Base-by-base conservation (phyloP, 2,888 invertebrate species). In the Drosophila koepferae region DNA sequence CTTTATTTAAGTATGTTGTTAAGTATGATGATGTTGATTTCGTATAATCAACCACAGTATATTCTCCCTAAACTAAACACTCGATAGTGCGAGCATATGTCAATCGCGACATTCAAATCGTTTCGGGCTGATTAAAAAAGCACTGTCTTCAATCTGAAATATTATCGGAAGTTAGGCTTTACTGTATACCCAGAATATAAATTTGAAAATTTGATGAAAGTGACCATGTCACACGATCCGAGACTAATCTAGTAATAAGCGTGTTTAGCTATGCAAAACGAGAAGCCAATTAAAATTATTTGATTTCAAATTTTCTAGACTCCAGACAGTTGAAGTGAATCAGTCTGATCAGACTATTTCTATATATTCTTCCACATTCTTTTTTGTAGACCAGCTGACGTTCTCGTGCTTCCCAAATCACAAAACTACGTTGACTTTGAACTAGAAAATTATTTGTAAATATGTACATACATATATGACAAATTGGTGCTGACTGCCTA, bases 281-380 rank as follows among this genome's bases (percentile, higher is more conserved):
- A 31, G 28, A 7, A n/a, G 46, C 9, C 41, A 73, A 51, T 72
- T 63, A 36, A 59, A 58, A 56, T 70, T 72, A 73, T 80, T 78
- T 78, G 75, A 82, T 80, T 78, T 70, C 9, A 63, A 69, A 72
- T 58, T 61, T 66, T 41, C 49, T 48, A 18, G 59, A 77, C 31
- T 77, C 12, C 38, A 64, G 64, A 68, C 74, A 55, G 36, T 54
- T 72, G 16, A 55, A 55, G 43, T 70, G 55, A 76, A 49, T 80
- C 59, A 64, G 31, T 48, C 16, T 31, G 43, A 44, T 63, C 53
- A 31, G 36, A 16, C 51, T 51, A 20, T 14, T 20, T 51, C 34
- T 8, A 40, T 44, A 51, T 49, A 20, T 53, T 20, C 43, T 36
- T 44, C 23, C 20, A 28, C 46, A 44, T 40, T 36, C 34, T 34